phyloP scores from a whole-genome alignment of 2,888 invertebrate species.

The Priocnemis perturbator region DNA sequence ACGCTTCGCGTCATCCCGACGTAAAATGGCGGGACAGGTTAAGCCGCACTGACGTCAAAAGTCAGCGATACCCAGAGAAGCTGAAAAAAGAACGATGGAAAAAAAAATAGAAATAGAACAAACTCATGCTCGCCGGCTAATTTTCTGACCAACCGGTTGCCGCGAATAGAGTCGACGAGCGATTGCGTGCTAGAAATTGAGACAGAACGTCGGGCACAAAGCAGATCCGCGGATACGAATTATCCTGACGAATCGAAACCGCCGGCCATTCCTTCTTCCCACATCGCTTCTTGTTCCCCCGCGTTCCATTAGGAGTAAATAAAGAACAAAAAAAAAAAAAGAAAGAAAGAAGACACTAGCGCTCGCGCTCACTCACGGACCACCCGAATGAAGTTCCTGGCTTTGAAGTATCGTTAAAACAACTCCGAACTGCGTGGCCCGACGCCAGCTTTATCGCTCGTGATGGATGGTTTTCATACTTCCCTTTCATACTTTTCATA shows the following conservation, averaged over 20 bases:
- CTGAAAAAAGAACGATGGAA: no score
- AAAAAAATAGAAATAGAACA: no score
- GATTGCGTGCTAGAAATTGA: neutral
- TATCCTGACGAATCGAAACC: constrained; percentile 25
- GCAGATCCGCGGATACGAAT: constrained; percentile 22
- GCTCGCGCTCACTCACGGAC: constrained; percentile 4
- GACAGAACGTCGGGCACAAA: constrained; percentile 6
- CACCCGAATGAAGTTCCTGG: constrained; percentile 51
- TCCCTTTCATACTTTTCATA: constrained; percentile 26
- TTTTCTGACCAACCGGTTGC: no score
- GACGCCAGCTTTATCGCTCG: constrained; percentile 47
- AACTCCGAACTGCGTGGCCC: constrained; percentile 36
- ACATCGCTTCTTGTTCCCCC: constrained; percentile 24
- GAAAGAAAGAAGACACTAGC: no score
- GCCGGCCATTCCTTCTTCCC: constrained; percentile 14
- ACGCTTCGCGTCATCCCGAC: no score
- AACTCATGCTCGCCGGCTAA: no score
- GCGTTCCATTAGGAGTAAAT: constrained; percentile 27
- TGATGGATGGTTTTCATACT: constrained; percentile 54
- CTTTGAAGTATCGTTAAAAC: constrained; percentile 56
- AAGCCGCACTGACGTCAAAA: no score
- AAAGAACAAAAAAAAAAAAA: no score
- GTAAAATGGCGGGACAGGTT: no score
- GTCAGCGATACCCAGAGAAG: no score
- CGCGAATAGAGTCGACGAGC: no score